These are phyloP conservation scores for Aspidiotus rigidus DNA, from an alignment of 2,888 invertebrate genomes.

Conservation along the genomic window DNA sequence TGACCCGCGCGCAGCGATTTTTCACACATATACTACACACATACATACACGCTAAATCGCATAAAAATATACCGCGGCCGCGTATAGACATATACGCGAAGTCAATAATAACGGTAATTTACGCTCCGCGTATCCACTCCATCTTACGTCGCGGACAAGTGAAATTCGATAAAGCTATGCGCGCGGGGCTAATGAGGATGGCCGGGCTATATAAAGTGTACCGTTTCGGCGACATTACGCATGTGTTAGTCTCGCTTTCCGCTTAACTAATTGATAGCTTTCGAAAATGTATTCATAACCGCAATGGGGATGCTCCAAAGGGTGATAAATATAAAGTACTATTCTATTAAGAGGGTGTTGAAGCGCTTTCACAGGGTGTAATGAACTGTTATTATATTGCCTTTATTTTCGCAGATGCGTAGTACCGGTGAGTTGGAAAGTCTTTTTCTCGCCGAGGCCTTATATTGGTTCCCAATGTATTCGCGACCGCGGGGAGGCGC, in stretches of 20 bases:
- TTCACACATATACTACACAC: too few relatives aligned
- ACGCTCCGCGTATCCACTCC: neutral
- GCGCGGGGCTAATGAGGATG: neutral
- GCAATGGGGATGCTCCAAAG: conserved; percentile 33
- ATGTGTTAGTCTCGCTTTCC: conserved; percentile 34
- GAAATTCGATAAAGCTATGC: neutral
- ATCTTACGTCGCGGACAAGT: neutral
- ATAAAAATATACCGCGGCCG: too few relatives aligned
- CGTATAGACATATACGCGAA: neutral
- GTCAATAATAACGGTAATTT: conserved; percentile 15
- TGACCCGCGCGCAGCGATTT: too few relatives aligned
- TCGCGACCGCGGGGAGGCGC: too few relatives aligned
- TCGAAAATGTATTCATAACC: conserved; percentile 34
- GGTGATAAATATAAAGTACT: conserved; percentile 34
- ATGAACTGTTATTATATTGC: conserved; percentile 36
- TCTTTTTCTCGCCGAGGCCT: conserved; percentile 18
- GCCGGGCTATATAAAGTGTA: conserved; percentile 18
- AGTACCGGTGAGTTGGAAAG: conserved; percentile 29
- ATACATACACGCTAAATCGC: too few relatives aligned
- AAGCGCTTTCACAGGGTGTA: conserved; percentile 36
- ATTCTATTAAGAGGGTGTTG: conserved; percentile 34
- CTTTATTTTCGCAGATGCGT: conserved; percentile 35
- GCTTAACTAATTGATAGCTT: conserved; percentile 33
- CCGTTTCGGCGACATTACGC: conserved; percentile 33
- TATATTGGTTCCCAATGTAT: conserved; percentile 28